Percentiles rank a stretch among this genome's conserved stretches.
Evolutionary conservation across 2,113 vertebrate genomes (phyloP).

Genomic region (Carollia perspicillata): DNA sequence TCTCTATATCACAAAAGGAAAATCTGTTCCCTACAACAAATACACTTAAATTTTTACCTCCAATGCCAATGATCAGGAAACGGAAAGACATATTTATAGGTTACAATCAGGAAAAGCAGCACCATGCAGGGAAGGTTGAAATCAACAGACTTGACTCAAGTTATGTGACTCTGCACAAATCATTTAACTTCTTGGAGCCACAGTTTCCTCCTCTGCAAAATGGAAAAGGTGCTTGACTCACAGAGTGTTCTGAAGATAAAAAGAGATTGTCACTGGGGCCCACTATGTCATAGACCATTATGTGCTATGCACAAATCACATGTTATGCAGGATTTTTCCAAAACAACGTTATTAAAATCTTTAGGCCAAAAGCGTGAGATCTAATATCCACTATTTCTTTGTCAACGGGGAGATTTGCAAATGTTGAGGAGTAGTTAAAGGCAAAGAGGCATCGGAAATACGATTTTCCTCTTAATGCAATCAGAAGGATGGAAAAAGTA

Average conservation of each 20-base stretch:
- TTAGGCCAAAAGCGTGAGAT: neutral
- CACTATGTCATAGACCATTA: neutral
- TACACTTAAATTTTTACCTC: neutral
- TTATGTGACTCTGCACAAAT: neutral
- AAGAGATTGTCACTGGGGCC: neutral
- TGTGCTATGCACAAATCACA: neutral
- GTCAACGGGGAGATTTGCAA: neutral
- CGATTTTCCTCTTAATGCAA: neutral
- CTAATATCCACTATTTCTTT: neutral
- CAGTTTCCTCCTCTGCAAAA: neutral
- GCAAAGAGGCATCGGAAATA: neutral
- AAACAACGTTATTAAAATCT: neutral
- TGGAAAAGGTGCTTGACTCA: neutral
- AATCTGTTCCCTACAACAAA: neutral
- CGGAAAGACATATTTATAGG: neutral
- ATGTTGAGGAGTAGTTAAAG: neutral
- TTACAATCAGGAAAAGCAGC: neutral
- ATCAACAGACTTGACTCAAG: neutral
- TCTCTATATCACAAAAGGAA: neutral
- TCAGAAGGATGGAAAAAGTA: neutral
- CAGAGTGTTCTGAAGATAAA: neutral
- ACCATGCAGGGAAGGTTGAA: neutral
- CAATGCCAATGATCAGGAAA: neutral
- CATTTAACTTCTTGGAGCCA: neutral
- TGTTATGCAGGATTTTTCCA: neutral